These are phyloP conservation scores for Limonius californicus DNA, from an alignment of 1,140 invertebrate genomes.

Conservation along the genomic window DNA sequence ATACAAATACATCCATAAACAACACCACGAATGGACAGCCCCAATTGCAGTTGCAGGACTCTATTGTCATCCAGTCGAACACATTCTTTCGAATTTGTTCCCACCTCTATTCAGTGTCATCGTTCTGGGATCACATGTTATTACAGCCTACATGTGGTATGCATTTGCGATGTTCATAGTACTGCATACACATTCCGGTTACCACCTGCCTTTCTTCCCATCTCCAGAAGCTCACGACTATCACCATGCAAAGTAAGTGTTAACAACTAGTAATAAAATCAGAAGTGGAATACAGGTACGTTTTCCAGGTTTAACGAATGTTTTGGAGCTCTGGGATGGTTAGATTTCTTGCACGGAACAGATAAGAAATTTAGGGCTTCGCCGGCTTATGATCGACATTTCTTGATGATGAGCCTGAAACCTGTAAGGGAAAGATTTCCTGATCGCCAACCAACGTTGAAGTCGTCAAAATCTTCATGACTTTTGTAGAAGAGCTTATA, in stretches of 20 bases:
- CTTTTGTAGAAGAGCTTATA: too few species aligned
- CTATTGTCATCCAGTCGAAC: conserved; percentile 86
- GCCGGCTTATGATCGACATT: conserved; percentile 68
- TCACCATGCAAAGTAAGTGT: conserved; percentile 77
- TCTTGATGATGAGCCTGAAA: conserved; percentile 73
- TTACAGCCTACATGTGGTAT: conserved; percentile 81
- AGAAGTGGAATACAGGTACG: background rate
- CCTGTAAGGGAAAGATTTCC: conserved; percentile 72
- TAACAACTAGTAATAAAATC: background rate
- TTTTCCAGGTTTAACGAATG: conserved; percentile 75
- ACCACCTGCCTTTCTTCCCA: conserved; percentile 84
- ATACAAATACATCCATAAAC: conserved; percentile 82
- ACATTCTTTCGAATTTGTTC: conserved; percentile 77
- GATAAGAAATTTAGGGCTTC: conserved; percentile 73
- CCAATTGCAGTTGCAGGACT: conserved; percentile 78
- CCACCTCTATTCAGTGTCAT: conserved; percentile 78
- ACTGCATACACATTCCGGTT: conserved; percentile 82
- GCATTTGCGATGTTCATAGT: conserved; percentile 74
- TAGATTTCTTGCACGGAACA: conserved; percentile 83
- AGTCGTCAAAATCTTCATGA: too few species aligned
- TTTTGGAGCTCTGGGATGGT: conserved; percentile 77
- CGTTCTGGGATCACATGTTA: conserved; percentile 76
- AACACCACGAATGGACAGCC: conserved; percentile 84
- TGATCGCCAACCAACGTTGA: too few species aligned
- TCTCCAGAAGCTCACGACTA: conserved; percentile 90